These are phyloP conservation scores for Pipistrellus kuhlii DNA, from an alignment of 2,797 vertebrate species.

Conservation along the genomic window DNA sequence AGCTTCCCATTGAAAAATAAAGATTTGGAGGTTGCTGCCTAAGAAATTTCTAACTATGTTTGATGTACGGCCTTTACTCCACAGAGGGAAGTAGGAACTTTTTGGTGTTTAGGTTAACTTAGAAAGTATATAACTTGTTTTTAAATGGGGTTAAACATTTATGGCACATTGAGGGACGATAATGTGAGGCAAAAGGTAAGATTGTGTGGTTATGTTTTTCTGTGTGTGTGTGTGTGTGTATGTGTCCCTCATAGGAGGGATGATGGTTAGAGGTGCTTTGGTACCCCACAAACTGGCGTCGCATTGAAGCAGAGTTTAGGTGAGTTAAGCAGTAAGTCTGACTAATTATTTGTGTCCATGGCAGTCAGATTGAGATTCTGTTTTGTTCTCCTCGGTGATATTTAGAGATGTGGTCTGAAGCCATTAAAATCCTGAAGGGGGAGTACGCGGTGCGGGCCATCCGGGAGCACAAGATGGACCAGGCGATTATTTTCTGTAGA, in stretches of 20 bases:
- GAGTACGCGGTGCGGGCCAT: conserved; percentile 95
- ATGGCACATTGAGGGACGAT: conserved; percentile 5
- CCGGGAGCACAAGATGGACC: conserved; percentile 99
- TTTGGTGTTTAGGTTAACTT: background rate
- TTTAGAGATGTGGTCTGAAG: conserved; percentile 99
- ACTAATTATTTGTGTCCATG: background rate
- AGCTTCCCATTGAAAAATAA: background rate
- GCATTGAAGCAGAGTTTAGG: background rate
- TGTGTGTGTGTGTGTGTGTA: background rate
- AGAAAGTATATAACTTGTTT: conserved; percentile 34
- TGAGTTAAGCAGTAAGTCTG: background rate
- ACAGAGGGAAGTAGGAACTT: background rate
- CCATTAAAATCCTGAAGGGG: conserved; percentile 98
- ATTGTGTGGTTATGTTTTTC: background rate
- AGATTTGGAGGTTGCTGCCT: too few species aligned
- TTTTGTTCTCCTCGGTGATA: background rate
- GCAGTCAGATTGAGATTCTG: background rate
- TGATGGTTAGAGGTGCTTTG: background rate
- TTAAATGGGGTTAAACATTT: conserved; percentile 31
- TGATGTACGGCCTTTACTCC: too few species aligned
- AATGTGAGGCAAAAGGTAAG: background rate
- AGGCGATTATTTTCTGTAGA: conserved; percentile 98
- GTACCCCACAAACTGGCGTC: background rate
- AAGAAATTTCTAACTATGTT: too few species aligned
- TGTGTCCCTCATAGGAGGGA: background rate